Conservation (phyloP, 2,113 vertebrate genomes). For the Nycticebus coucang region DNA sequence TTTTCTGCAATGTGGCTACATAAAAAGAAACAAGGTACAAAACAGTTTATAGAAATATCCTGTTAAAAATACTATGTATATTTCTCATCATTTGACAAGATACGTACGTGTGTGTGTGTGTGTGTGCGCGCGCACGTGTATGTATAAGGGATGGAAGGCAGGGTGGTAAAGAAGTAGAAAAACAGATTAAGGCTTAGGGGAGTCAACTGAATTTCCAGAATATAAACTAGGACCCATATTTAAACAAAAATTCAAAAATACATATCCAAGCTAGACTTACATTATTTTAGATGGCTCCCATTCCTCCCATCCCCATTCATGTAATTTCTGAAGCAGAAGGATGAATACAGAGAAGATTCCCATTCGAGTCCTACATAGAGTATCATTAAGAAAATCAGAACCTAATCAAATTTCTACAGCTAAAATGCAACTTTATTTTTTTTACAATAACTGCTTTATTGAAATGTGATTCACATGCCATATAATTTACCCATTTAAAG, state of each 20-base stretch:
- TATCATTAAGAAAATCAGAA: conserved; percentile 48
- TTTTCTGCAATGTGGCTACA: conserved; percentile 5
- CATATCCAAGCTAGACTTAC: not conserved
- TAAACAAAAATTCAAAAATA: conserved; percentile 50
- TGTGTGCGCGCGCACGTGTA: not conserved
- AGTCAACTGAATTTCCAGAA: conserved; percentile 18
- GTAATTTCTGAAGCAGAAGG: not conserved
- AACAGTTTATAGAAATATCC: conserved; percentile 20
- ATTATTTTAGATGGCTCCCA: conserved; percentile 17
- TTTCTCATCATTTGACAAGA: conserved; percentile 52
- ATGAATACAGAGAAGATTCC: not conserved
- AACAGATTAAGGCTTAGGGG: not conserved
- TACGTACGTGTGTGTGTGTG: not conserved
- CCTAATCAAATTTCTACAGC: conserved; percentile 30
- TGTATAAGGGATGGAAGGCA: not conserved
- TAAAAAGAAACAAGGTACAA: conserved; percentile 33
- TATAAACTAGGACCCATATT: conserved; percentile 13
- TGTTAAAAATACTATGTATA: conserved; percentile 51
- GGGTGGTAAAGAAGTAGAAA: not conserved
- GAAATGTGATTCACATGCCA: too few species aligned
- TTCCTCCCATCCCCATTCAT: not conserved
- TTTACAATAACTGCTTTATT: too few species aligned
- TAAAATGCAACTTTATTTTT: not conserved
- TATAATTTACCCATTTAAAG: too few species aligned
- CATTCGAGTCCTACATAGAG: not conserved